phyloP scores from a whole-genome alignment of 2,797 vertebrate species.

The Hemitrygon akajei region DNA sequence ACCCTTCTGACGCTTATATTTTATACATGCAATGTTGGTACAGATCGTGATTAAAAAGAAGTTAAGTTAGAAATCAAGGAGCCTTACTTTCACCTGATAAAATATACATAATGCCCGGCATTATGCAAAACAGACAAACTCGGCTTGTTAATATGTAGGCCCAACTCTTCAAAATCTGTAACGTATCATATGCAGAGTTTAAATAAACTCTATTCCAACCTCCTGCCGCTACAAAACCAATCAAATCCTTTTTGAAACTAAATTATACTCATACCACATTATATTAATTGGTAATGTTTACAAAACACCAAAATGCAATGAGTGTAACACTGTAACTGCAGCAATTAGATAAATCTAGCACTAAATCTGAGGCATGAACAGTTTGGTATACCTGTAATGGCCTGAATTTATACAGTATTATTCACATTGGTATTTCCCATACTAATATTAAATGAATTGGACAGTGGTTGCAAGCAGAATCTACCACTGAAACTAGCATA shows the following conservation, averaged over 20 bases:
- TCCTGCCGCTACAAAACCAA: not conserved
- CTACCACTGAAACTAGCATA: not conserved
- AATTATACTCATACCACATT: not conserved
- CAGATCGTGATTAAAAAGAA: slow-evolving; percentile 2
- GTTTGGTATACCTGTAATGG: not conserved
- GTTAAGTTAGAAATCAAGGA: not conserved
- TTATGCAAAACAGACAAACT: not conserved
- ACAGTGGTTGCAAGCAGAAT: not conserved
- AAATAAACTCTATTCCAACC: not conserved
- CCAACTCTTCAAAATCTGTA: not conserved
- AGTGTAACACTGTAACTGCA: not conserved
- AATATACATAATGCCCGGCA: not conserved
- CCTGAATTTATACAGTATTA: slow-evolving; percentile 3
- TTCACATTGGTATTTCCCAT: not conserved
- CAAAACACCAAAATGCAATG: not conserved
- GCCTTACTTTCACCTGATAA: not conserved
- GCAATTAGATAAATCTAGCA: not conserved
- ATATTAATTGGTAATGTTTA: not conserved
- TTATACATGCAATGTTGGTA: not conserved
- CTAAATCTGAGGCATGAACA: not conserved
- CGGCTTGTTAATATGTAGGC: not conserved
- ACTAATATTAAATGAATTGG: not conserved
- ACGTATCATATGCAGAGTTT: not conserved
- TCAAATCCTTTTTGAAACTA: not conserved
- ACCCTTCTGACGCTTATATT: not conserved